Percentiles rank a stretch among this genome's conserved stretches.
phyloP scores from a whole-genome alignment of 2,113 vertebrate species.

The Xenopus tropicalis region DNA sequence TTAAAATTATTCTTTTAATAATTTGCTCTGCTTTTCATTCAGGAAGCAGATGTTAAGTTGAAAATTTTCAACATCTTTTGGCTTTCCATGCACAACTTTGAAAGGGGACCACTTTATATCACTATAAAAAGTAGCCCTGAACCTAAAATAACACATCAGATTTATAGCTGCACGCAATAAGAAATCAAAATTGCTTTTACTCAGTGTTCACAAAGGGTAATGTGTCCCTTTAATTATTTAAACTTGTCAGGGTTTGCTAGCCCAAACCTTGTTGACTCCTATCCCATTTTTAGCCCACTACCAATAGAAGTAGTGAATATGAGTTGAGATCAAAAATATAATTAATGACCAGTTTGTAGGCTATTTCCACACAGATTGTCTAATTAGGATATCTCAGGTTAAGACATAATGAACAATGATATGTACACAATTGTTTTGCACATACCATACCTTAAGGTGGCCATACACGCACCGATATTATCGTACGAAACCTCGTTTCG shows the following conservation, averaged over 20 bases:
- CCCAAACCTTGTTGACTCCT: too few species aligned
- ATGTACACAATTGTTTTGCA: too few species aligned
- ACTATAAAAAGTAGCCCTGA: constrained; percentile 47
- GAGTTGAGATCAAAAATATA: too few species aligned
- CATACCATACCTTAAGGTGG: too few species aligned
- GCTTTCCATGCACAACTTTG: constrained; percentile 23
- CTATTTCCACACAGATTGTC: too few species aligned
- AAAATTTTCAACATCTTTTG: constrained; percentile 8
- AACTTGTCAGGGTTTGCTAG: neutral
- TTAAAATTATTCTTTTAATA: constrained; percentile 41
- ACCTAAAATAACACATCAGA: constrained; percentile 49
- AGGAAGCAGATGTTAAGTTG: constrained; percentile 30
- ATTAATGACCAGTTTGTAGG: too few species aligned
- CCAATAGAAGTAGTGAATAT: too few species aligned
- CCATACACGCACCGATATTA: too few species aligned
- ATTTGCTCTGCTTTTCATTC: constrained; percentile 27
- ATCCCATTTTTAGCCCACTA: too few species aligned
- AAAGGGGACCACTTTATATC: constrained; percentile 40
- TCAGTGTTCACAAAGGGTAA: constrained; percentile 53
- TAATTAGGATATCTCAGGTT: too few species aligned
- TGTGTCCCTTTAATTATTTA: constrained; percentile 55
- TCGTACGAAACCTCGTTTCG: too few species aligned
- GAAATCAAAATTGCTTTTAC: constrained; percentile 51
- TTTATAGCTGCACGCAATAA: constrained; percentile 41
- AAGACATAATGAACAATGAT: too few species aligned